Percentiles rank a stretch among this genome's conserved stretches.
Evolutionary conservation across 2,888 invertebrate species (phyloP).

Genomic region (Pachliopta kotzebuea): DNA sequence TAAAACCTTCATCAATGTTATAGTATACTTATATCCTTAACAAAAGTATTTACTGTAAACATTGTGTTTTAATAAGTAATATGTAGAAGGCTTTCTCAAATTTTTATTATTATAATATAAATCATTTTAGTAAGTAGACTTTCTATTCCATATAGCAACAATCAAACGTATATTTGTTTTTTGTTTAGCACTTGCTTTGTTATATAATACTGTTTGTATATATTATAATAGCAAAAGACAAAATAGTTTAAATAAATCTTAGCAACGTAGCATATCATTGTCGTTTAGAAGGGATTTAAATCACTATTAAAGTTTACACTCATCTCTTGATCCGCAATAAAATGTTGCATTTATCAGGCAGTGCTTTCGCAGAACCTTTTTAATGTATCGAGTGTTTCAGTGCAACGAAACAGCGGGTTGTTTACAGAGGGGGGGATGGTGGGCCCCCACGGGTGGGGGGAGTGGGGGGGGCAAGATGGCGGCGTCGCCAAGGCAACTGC

Average conservation of each 20-base stretch:
- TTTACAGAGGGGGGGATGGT: slow-evolving; percentile 65
- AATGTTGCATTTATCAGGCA: slow-evolving; percentile 61
- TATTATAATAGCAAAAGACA: background rate
- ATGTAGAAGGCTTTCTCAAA: too few relatives aligned
- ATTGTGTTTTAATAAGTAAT: too few relatives aligned
- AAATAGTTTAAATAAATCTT: background rate
- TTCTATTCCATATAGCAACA: too few relatives aligned
- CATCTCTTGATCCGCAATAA: slow-evolving; percentile 43
- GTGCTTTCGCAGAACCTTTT: slow-evolving; percentile 66
- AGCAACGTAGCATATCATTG: background rate
- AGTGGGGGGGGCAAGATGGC: slow-evolving; percentile 73
- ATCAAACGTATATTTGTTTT: too few relatives aligned
- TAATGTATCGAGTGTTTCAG: slow-evolving; percentile 79
- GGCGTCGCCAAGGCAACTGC: slow-evolving; percentile 77
- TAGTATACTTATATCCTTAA: too few relatives aligned
- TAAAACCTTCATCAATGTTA: too few relatives aligned
- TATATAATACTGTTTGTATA: too few relatives aligned
- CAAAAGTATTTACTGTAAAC: too few relatives aligned
- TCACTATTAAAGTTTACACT: slow-evolving; percentile 25
- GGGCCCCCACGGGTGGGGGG: slow-evolving; percentile 40
- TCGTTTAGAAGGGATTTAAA: slow-evolving; percentile 20
- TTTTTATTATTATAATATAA: too few relatives aligned
- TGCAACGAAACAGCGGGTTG: slow-evolving; percentile 76
- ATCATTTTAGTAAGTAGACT: too few relatives aligned
- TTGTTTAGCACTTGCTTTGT: too few relatives aligned